phyloP scores from a whole-genome alignment of 2,888 invertebrate genomes.

The Athetis lepigone region DNA sequence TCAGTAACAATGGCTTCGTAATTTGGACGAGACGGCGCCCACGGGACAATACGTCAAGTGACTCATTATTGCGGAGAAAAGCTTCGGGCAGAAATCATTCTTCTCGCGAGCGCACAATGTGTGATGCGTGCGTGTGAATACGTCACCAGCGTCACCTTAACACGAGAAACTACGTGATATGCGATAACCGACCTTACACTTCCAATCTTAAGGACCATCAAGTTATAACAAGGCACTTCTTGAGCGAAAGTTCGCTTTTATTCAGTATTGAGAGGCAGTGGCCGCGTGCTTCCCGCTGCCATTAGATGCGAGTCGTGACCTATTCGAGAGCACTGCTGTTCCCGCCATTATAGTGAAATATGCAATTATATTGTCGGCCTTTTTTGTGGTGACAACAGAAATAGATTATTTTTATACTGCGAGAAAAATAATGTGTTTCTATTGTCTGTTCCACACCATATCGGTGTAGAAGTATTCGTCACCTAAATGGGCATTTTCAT shows the following conservation, averaged over 20 bases:
- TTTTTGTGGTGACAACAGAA: constrained; percentile 18
- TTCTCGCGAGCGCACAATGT: constrained; percentile 76
- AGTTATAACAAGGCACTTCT: constrained; percentile 22
- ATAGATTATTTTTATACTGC: constrained; percentile 15
- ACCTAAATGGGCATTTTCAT: not conserved
- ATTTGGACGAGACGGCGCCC: constrained; percentile 85
- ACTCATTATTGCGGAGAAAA: constrained; percentile 87
- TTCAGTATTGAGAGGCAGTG: constrained; percentile 59
- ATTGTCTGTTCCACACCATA: not conserved
- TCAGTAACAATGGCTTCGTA: constrained; percentile 86
- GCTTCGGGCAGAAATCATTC: constrained; percentile 82
- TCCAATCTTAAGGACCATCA: constrained; percentile 18
- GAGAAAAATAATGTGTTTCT: too few species aligned
- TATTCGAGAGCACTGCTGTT: constrained; percentile 57
- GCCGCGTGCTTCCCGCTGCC: constrained; percentile 44
- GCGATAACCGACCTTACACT: constrained; percentile 27
- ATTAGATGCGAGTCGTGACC: constrained; percentile 49
- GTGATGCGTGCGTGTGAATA: constrained; percentile 74
- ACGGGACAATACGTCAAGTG: constrained; percentile 87
- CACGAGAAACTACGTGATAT: constrained; percentile 8
- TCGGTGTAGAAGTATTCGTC: not conserved
- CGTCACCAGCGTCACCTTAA: constrained; percentile 46
- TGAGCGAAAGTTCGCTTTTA: constrained; percentile 46
- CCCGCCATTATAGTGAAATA: constrained; percentile 65
- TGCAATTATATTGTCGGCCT: constrained; percentile 61